These are phyloP conservation scores for Platichthys flesus DNA, from an alignment of 2,113 vertebrate genomes.

Conservation along the genomic window DNA sequence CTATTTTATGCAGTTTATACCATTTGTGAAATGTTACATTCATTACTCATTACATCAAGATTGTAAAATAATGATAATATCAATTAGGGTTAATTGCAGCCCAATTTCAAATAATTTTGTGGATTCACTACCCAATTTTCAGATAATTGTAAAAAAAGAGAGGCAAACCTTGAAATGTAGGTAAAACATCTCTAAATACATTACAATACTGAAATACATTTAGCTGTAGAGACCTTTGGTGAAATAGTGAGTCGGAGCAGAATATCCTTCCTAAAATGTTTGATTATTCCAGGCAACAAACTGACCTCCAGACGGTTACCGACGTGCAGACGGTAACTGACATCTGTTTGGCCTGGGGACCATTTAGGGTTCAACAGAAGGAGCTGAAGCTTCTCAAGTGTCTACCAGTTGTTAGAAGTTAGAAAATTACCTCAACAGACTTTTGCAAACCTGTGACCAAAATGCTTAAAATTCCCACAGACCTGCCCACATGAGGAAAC, in stretches of 20 bases:
- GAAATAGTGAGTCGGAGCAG: not conserved
- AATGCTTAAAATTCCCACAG: slow-evolving; percentile 45
- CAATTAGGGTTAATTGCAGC: not conserved
- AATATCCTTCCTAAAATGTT: not conserved
- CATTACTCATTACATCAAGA: no score
- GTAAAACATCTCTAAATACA: not conserved
- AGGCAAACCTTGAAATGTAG: not conserved
- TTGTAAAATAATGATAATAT: no score
- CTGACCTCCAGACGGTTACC: slow-evolving; percentile 18
- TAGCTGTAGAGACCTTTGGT: not conserved
- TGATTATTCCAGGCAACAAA: slow-evolving; percentile 12
- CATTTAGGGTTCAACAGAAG: slow-evolving; percentile 36
- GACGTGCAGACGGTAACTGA: not conserved
- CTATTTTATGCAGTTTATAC: not conserved
- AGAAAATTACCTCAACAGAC: slow-evolving; percentile 23
- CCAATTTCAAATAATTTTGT: not conserved
- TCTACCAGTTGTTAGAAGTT: slow-evolving; percentile 27
- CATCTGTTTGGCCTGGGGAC: slow-evolving; percentile 16
- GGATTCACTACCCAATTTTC: not conserved
- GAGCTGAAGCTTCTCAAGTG: slow-evolving; percentile 27
- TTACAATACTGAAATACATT: not conserved
- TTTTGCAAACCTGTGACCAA: slow-evolving; percentile 22
- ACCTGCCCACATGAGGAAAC: slow-evolving; percentile 36
- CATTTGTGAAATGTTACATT: not conserved
- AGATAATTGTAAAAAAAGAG: not conserved